Base-by-base conservation (phyloP, 1,140 invertebrate species). In the Bemisia tabaci region DNA sequence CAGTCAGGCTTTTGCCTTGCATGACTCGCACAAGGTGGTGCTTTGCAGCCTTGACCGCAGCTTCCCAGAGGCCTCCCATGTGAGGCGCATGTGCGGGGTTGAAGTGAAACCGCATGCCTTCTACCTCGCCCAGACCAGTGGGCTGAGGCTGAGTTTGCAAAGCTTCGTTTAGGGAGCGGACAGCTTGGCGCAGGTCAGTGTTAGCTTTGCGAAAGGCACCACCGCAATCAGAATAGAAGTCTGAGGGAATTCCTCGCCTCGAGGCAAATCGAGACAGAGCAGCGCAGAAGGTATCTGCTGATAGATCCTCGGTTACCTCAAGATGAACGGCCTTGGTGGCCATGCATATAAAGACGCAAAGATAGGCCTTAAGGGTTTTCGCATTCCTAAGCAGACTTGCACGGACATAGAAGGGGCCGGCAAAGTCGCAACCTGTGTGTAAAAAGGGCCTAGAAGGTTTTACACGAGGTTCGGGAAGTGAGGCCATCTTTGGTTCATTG, bases 321-420 rank as follows among this genome's bases (percentile, higher is more conserved):
- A n/a, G n/a, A n/a, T n/a, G n/a, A n/a, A n/a, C n/a, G n/a, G n/a
- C n/a, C n/a, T n/a, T n/a, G n/a, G n/a, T 72, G 2, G 66, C 59
- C 12, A 71, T 65, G 60, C 74, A 76, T 2, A 72, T 69, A 62
- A 73, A 74, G 0, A 75, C n/a, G n/a, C 48, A 58, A 12, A 58
- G 48, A 12, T n/a, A 58, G 48, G 12, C 48, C 48, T 58, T 58
- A n/a, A 12, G n/a, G n/a, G 48, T 58, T 58, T 58, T 58, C 48
- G 62, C 39, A 2, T 69, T 70, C 27, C 71, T 67, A 22, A 70
- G 68, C 0, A 64, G 63, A 9, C 61, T 68, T 9, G 23, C 68
- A 66, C 72, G 75, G 0, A 77, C 64, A 0, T 33, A 2, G 27
- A 70, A 69, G 23, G 71, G 71, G 12, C 71, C 71, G 23, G 70